Evolutionary conservation across 2,888 invertebrate genomes (phyloP).

Genomic region (Myathropa florea): DNA sequence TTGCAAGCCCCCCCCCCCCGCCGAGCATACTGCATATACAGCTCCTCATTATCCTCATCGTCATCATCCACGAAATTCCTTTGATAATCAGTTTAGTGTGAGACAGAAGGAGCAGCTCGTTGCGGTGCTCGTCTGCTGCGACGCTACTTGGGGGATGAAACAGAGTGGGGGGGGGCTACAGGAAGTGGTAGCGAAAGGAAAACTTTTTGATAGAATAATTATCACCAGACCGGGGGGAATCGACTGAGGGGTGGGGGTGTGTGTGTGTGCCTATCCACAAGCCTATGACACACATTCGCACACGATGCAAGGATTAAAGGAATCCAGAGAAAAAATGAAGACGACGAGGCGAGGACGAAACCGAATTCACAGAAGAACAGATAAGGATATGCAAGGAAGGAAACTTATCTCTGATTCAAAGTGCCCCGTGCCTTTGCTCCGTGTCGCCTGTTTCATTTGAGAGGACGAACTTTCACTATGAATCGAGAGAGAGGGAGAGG

Average conservation of each 20-base stretch:
- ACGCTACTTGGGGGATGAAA: background rate
- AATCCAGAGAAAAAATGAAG: slow-evolving; percentile 7
- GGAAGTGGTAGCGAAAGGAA: slow-evolving; percentile 14
- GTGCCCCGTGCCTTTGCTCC: background rate
- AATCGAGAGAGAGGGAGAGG: slow-evolving; percentile 30
- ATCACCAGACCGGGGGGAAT: slow-evolving; percentile 36
- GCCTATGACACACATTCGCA: slow-evolving; percentile 40
- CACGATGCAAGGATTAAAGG: slow-evolving; percentile 18
- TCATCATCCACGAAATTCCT: slow-evolving; percentile 63
- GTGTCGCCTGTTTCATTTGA: background rate
- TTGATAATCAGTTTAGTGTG: slow-evolving; percentile 67
- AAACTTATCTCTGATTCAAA: slow-evolving; percentile 57
- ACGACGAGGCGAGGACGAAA: background rate
- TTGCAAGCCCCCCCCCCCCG: background rate
- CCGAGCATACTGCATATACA: background rate
- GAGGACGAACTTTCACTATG: slow-evolving; percentile 56
- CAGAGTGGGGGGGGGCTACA: background rate
- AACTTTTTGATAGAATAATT: slow-evolving; percentile 70
- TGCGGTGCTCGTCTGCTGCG: background rate
- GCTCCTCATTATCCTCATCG: slow-evolving; percentile 48
- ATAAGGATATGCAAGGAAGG: slow-evolving; percentile 43
- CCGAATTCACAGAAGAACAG: slow-evolving; percentile 29
- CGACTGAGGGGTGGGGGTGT: background rate
- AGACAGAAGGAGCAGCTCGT: slow-evolving; percentile 11
- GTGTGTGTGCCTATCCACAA: background rate